These are phyloP conservation scores for Yponomeuta evonymella DNA, from an alignment of 2,888 invertebrate species.

Conservation along the genomic window DNA sequence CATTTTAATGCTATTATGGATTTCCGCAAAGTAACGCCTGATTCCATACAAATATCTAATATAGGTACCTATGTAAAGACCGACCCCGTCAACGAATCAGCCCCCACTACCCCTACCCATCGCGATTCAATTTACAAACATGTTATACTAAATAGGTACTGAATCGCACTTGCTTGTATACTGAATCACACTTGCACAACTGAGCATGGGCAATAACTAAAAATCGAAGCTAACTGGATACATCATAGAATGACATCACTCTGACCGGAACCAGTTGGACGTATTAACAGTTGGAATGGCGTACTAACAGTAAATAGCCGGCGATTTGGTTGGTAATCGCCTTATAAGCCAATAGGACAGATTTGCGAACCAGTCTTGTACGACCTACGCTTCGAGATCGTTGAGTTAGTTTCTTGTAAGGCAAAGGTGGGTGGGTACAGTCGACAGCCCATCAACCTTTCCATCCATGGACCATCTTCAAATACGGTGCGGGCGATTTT, in stretches of 20 bases:
- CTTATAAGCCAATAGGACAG: slow-evolving; percentile 11
- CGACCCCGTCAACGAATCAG: too few relatives aligned
- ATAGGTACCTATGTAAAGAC: too few relatives aligned
- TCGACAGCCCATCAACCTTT: not conserved
- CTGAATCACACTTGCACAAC: too few relatives aligned
- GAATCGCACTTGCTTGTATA: too few relatives aligned
- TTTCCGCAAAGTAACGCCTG: too few relatives aligned
- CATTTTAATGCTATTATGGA: too few relatives aligned
- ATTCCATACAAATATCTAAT: too few relatives aligned
- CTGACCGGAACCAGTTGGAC: not conserved
- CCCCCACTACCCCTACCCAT: too few relatives aligned
- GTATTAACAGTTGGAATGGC: slow-evolving; percentile 6
- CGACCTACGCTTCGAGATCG: not conserved
- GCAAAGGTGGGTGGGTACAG: not conserved
- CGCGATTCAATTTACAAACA: too few relatives aligned
- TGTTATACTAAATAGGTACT: too few relatives aligned
- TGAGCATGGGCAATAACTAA: not conserved
- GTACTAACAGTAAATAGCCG: slow-evolving; percentile 7
- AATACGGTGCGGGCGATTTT: too few relatives aligned
- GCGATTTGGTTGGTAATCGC: slow-evolving; percentile 2
- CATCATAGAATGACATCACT: slow-evolving; percentile 11
- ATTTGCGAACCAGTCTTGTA: not conserved
- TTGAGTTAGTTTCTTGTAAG: not conserved
- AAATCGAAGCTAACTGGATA: not conserved
- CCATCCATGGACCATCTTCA: too few relatives aligned